phyloP scores from a whole-genome alignment of 2,113 vertebrate species.

The Toxotes jaculatrix region DNA sequence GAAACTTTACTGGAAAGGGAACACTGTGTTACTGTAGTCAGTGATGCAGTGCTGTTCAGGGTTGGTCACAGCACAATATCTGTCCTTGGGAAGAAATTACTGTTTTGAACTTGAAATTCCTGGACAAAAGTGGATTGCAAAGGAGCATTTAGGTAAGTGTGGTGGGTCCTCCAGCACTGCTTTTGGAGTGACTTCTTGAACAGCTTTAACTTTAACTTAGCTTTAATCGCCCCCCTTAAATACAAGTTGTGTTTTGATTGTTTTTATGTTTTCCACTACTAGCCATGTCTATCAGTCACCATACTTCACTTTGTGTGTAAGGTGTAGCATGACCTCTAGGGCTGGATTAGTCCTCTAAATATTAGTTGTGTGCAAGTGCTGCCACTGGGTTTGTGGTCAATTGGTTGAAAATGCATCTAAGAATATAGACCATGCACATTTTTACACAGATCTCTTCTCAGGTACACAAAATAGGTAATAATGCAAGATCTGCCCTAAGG shows the following conservation, averaged over 20 bases:
- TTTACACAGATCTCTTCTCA: background rate
- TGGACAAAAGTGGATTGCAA: constrained; percentile 49
- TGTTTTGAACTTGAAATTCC: constrained; percentile 50
- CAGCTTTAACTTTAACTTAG: background rate
- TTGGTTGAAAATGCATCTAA: background rate
- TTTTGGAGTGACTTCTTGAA: constrained; percentile 30
- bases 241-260: background rate
- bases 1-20: constrained; percentile 75
- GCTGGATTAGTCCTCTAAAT: background rate
- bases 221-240: background rate
- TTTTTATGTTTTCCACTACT: background rate
- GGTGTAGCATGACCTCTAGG: background rate
- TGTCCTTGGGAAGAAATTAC: constrained; percentile 58
- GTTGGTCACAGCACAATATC: constrained; percentile 63
- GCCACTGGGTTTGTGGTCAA: background rate
- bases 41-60: constrained; percentile 41
- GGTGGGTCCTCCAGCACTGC: constrained; percentile 32
- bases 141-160: constrained; percentile 47
- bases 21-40: constrained; percentile 64
- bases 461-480: background rate
- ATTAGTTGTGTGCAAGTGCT: background rate
- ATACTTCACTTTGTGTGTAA: background rate
- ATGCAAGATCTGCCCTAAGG: background rate
- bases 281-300: background rate
- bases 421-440: background rate